Base-by-base conservation (phyloP, 30 jellyfish, hydroid and myxozoan species). In the Pelagia noctiluca region DNA sequence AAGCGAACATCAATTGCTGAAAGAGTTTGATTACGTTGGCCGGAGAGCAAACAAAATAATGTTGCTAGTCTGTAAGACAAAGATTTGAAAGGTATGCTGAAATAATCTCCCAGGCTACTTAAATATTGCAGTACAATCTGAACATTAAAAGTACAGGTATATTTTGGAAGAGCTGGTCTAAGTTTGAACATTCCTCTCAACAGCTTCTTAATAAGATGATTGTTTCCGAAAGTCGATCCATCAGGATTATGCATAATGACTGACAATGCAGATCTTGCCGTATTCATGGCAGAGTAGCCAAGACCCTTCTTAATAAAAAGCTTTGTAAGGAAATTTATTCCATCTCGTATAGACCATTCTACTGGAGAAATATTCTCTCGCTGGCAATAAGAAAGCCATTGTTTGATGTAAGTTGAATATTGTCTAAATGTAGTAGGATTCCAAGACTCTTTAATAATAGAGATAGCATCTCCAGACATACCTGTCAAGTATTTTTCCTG, bases 191-290 rank as follows among this genome's bases (percentile, higher is more conserved):
- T n/a, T n/a, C n/a, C n/a, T n/a, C n/a, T n/a, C n/a, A n/a, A n/a
- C n/a, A n/a, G n/a, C n/a, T n/a, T n/a, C n/a, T n/a, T n/a, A 19
- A 52, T 30, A 3, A 52, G 26, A 5, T 8, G 57, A 42, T 42
- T 42, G 16, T 16, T 42, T 4, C 72, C 72, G 21, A 60, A 60
- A 26, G 72, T 60, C 23, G 21, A 24, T 22, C 72, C 72, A 4
- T 26, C 72, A n/a, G 8, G 11, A 22, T 8, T 26, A n/a, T 22
- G 19, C 5, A 60, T 4, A 60, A 60, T 26, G 5, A 26, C 5
- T n/a, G 72, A 63, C 23, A 63, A 34, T 13, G 77, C 77, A 19
- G 77, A 63, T 4, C 77, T 7, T 3, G 77, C 77, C 22, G 77
- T 63, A 25, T 63, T 63, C 24, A 63, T 30, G 49, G 77, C 77